Evolutionary conservation across 2,797 vertebrate genomes (phyloP).

Genomic region (Tamandua tetradactyla): DNA sequence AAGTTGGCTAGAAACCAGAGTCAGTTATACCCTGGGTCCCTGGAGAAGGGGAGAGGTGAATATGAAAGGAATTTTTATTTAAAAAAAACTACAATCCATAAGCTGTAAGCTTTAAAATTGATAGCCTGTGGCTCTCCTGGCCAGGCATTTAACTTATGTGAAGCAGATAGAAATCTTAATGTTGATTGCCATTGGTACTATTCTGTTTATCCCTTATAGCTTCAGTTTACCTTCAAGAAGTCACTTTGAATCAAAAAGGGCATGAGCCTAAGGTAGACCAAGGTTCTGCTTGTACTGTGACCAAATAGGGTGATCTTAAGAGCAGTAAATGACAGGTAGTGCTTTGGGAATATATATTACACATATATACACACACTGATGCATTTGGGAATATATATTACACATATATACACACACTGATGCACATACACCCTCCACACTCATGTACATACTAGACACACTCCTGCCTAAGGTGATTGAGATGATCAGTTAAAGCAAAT

Average conservation of each 20-base stretch:
- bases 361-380: not conserved
- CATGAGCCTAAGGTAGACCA: constrained; percentile 48
- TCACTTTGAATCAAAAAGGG: constrained; percentile 45
- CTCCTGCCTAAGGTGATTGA: not conserved
- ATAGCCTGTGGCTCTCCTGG: not conserved
- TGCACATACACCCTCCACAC: too few relatives aligned
- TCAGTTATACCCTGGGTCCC: not conserved
- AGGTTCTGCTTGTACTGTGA: not conserved
- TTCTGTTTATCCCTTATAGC: constrained; percentile 20
- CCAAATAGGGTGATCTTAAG: not conserved
- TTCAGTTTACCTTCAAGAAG: constrained; percentile 36
- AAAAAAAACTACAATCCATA: not conserved
- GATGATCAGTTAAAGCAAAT: not conserved
- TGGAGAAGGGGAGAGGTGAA: constrained; percentile 20
- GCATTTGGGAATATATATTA: too few relatives aligned
- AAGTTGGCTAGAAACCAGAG: constrained; percentile 27
- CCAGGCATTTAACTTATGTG: not conserved
- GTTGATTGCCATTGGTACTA: not conserved
- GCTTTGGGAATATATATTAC: not conserved
- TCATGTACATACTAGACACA: not conserved
- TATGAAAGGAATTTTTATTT: not conserved
- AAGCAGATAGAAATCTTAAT: constrained; percentile 36
- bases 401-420: too few relatives aligned
- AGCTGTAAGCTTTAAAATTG: constrained; percentile 44
- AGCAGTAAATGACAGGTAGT: not conserved